Base-by-base conservation (phyloP, 2,113 vertebrate species). In the Coptodon bakossiorum region DNA sequence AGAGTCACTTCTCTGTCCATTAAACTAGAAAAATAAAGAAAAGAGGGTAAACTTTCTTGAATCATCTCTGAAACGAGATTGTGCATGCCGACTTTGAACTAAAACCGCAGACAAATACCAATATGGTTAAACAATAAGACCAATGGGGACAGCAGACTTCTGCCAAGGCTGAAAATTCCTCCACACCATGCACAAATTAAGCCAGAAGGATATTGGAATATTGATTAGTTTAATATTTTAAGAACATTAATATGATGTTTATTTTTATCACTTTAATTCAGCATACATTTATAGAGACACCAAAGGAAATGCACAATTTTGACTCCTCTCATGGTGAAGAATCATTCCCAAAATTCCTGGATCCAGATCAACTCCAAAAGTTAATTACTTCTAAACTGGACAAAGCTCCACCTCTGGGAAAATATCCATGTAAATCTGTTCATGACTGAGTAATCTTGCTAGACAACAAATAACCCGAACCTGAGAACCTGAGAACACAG, bases 1-100 rank as follows among this genome's bases (percentile, higher is more conserved):
- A 99, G 95, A 9, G 98, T 96, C 87, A 99, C 98, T 94, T 99
- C 98, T 84, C 98, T 96, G 93, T 99, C 98, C 97, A 99, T 99
- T 61, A 99, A 96, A 95, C 98, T 99, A 31, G 6, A 76, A 31
- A 80, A 13, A 50, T 40, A 59, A 12, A 71, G 38, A 89, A 80
- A 63, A 17, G 19, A 86, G 19, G 17, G 27, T 82, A 10, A 14
- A 40, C n/a, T 86, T 66, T 52, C 73, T 78, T 19, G 7, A 59
- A 52, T 52, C 1, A 2, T n/a, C 43, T 43, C 52, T 34, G 17
- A 38, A 54, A 24, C 22, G 48, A 86, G 50, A 29, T 5, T 9
- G 43, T 79, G 66, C 3, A 57, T 14, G 38, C 80, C 54, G 81
- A 88, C 79, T 86, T 79, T 83, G 48, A 81, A 36, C n/a, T 24